These are phyloP conservation scores for Caenorhabditis macrosperma DNA, from an alignment of 2,888 invertebrate species.

Conservation along the genomic window DNA sequence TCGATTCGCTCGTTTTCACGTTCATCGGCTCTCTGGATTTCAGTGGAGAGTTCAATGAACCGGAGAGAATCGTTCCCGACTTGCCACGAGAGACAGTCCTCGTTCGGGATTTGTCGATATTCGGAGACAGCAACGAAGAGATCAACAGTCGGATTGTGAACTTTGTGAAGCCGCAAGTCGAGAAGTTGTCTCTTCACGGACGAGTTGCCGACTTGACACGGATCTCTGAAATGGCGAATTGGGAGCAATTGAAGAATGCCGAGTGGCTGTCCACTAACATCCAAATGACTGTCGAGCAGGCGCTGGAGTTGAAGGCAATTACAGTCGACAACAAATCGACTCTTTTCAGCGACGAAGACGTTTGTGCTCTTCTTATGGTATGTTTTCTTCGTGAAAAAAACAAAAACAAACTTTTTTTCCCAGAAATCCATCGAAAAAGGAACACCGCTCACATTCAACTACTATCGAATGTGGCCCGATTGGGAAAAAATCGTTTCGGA, in stretches of 20 bases:
- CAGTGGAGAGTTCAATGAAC: neutral
- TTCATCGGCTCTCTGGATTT: neutral
- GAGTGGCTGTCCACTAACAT: neutral
- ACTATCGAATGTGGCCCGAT: neutral
- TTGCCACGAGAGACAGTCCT: slow-evolving; percentile 1
- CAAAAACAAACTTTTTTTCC: neutral
- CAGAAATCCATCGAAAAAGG: slow-evolving; percentile 5
- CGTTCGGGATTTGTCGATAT: neutral
- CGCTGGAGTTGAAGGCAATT: neutral
- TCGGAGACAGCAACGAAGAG: neutral
- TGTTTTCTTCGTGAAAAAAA: neutral
- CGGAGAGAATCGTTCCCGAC: slow-evolving; percentile 9
- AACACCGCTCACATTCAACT: slow-evolving; percentile 5
- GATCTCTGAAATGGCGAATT: neutral
- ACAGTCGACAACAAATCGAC: neutral
- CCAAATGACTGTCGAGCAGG: neutral
- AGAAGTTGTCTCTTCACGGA: neutral
- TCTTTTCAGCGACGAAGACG: neutral
- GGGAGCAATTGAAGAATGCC: slow-evolving; percentile 3
- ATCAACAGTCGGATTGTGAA: neutral
- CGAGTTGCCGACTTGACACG: neutral
- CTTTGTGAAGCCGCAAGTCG: slow-evolving; percentile 7
- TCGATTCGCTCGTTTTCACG: neutral
- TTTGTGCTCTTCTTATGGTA: neutral
- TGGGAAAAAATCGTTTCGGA: neutral